Evolutionary conservation across 2,888 invertebrate genomes (phyloP), one percentile per base, ranked within the genome.

Genomic region (Drosophila meridionalis): DNA sequence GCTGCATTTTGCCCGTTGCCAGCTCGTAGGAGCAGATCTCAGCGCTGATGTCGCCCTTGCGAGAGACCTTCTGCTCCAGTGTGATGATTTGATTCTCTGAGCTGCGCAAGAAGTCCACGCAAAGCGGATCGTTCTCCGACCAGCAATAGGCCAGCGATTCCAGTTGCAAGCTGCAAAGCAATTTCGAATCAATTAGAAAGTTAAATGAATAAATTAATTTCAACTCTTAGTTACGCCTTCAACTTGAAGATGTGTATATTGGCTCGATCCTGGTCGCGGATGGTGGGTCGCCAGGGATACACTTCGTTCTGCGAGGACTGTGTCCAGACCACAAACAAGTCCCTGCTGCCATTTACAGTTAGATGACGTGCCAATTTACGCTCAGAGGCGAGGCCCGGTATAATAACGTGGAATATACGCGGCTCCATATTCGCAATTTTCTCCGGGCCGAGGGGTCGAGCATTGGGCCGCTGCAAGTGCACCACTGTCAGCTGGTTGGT

Each of bases 221-320:
- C 1, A 32, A 7, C 3, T 43, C 14, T 26, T 28, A 87, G 92
- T 89, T 91, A 96, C 97, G 96, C 95, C 90, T 94, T 95, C 43
- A 97, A 94, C 77, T 95, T 94, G 89, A 98, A 97, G 0, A 98
- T 94, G 91, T 98, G 97, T 69, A 98, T 94, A 93, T 98, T 98
- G 8, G 98, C 97, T 80, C 97, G 95, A 92, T 98, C 98, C 91
- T 97, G 96, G 83, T 97, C 96, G 89, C 95, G 95, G 40, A 96
- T 94, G 53, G 97, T 94, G 14, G 98, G 98, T 90, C 97, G 96
- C 98, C 98, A 98, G 0, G 98, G 98, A 88, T 97, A 98, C 0
- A 98, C 97, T 92, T 98, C 98, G 74, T 97, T 96, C 78, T 96
- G 95, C 11, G 96, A 95, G 45, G 96, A 95, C 83, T 96, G 95